Conservation (phyloP, 2,113 vertebrate genomes). For the Anhinga rufa region DNA sequence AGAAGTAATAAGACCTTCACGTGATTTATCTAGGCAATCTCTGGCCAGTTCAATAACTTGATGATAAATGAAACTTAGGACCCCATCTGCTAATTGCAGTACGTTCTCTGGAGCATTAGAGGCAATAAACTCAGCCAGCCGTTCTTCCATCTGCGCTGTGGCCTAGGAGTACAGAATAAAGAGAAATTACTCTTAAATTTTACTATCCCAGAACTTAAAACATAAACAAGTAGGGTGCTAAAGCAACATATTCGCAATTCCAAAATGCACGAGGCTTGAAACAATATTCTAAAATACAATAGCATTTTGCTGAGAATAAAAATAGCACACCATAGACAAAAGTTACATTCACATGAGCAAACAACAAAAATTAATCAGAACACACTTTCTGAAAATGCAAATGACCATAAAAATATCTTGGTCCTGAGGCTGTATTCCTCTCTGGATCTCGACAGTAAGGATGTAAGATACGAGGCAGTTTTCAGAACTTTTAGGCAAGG, state of each 20-base stretch:
- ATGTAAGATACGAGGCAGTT: not conserved
- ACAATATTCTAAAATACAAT: not conserved
- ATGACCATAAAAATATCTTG: not conserved
- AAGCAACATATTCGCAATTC: not conserved
- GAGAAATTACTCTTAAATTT: not conserved
- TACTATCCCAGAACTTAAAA: not conserved
- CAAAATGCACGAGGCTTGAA: not conserved
- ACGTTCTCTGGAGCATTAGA: slow-evolving; percentile 84
- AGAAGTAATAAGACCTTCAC: slow-evolving; percentile 91
- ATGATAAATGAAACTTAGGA: slow-evolving; percentile 96
- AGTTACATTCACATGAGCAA: not conserved
- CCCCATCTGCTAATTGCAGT: slow-evolving; percentile 89
- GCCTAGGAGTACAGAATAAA: slow-evolving; percentile 73
- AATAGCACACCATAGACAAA: not conserved
- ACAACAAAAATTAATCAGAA: not conserved
- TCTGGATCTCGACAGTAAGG: not conserved
- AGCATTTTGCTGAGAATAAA: not conserved
- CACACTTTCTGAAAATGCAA: not conserved
- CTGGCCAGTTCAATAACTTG: slow-evolving; percentile 95
- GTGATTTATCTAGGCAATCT: slow-evolving; percentile 94
- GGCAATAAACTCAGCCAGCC: slow-evolving; percentile 87
- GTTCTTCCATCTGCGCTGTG: slow-evolving; percentile 96
- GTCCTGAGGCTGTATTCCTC: not conserved
- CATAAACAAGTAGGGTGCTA: not conserved
- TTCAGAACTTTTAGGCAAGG: slow-evolving; percentile 13